A percentile compares a stretch with the other conserved stretches of the same genome.
phyloP scores from a whole-genome alignment of 2,113 vertebrate species.

The Sinocyclocheilus rhinocerous region DNA sequence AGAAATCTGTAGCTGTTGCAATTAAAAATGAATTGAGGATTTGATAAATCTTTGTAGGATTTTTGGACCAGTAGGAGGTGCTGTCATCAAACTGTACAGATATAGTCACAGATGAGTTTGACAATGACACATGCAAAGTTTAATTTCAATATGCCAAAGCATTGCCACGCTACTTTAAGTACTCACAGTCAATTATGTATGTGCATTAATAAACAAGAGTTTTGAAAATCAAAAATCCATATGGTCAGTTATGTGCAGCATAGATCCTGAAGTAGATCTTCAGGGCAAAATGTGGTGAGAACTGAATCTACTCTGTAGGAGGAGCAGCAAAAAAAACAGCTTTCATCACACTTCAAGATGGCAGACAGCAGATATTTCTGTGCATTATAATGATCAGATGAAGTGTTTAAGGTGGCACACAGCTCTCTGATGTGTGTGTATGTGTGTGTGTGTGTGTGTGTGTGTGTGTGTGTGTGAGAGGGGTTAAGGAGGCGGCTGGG shows the following conservation, averaged over 20 bases:
- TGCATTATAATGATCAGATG: conserved; percentile 2
- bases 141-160: neutral
- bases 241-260: neutral
- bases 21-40: neutral
- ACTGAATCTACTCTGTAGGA: neutral
- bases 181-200: neutral
- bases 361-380: conserved; percentile 14
- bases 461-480: conserved; percentile 35
- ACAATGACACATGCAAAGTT: neutral
- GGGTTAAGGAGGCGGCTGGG: conserved; percentile 60
- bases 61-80: neutral
- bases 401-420: neutral
- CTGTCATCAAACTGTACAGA: conserved; percentile 1
- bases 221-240: neutral
- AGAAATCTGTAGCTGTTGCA: neutral
- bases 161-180: neutral
- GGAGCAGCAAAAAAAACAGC: neutral
- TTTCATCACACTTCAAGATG: neutral
- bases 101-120: neutral
- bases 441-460: conserved; percentile 32
- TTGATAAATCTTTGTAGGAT: neutral
- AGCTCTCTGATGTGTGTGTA: neutral
- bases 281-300: neutral
- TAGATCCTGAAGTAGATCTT: neutral
- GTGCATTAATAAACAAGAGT: neutral